Base-by-base conservation (phyloP, 2,888 invertebrate genomes). In the Sturmia bella region DNA sequence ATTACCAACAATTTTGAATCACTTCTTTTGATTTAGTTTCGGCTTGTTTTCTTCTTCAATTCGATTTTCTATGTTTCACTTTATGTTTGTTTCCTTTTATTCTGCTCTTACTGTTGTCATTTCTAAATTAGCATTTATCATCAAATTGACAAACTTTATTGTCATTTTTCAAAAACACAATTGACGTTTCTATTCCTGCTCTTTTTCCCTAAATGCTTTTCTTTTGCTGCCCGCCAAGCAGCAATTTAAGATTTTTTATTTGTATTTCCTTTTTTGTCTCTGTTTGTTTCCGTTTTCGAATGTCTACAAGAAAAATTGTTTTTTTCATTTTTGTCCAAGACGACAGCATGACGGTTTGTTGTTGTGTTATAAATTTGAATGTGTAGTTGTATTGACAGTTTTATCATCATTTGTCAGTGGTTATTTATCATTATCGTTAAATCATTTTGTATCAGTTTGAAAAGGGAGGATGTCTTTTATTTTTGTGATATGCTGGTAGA, bases 91-190 rank as follows among this genome's bases (percentile, higher is more conserved):
- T 24, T 15, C 7, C n/a, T 21, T 9, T 37, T 63, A 3, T 32
- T 27, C 21, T 21, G 15, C 1, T 63, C 45, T 66, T 69, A 70
- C 54, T 70, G 70, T 70, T 82, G 78, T 78, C 78, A 82, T 74
- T 78, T 78, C 69, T 57, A 82, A 82, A 82, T 82, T 82, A 82
- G 78, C 82, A 82, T 82, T 82, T 82, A 82, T 82, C 82, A 82
- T 75, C 78, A 75, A 82, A 82, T 70, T 75, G 82, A 82, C 74
- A 82, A 82, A 78, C 70, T 64, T 78, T 82, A 72, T 78, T 82
- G 82, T 61, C 78, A 70, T 82, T 82, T 72, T 70, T 78, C 64
- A 70, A 68, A 76, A 64, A 66, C 19, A 59, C 57, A 61, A 73
- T 73, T 76, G 61, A 69, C 54, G 52, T 39, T 50, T 54, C 61